phyloP scores from a whole-genome alignment of 2,888 invertebrate species.

The Drosophila kanekoi region DNA sequence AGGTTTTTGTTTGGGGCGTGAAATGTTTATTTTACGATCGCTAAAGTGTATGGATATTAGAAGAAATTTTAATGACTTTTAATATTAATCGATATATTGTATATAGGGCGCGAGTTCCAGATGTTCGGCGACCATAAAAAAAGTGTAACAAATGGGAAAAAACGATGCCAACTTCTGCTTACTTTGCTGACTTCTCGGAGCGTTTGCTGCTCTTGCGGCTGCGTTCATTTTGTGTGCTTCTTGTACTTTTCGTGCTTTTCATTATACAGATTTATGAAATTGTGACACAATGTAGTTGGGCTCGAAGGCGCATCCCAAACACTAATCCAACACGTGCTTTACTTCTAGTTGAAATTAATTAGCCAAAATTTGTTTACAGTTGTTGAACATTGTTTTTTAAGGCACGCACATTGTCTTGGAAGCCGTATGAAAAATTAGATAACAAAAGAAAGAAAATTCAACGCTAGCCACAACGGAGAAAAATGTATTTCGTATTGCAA shows the following conservation, averaged over 20 bases:
- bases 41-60: slow-evolving; percentile 64
- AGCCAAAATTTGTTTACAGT: slow-evolving; percentile 24
- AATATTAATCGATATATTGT: slow-evolving; percentile 56
- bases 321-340: slow-evolving; percentile 24
- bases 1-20: slow-evolving; percentile 31
- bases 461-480: slow-evolving; percentile 41
- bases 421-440: slow-evolving; percentile 66
- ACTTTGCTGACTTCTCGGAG: slow-evolving; percentile 76
- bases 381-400: slow-evolving; percentile 30
- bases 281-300: slow-evolving; percentile 23
- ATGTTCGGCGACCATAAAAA: slow-evolving; percentile 49
- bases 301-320: slow-evolving; percentile 6
- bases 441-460: slow-evolving; percentile 51
- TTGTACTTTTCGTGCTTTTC: slow-evolving; percentile 76
- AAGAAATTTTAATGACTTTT: slow-evolving; percentile 70
- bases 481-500: slow-evolving; percentile 47
- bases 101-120: slow-evolving; percentile 38
- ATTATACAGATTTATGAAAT: slow-evolving; percentile 34
- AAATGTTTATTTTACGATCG: slow-evolving; percentile 71
- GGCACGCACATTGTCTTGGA: slow-evolving; percentile 5
- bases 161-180: slow-evolving; percentile 39
- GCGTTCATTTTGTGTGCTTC: slow-evolving; percentile 74
- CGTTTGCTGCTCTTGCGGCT: slow-evolving; percentile 78
- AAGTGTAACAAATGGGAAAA: slow-evolving; percentile 3
- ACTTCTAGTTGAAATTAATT: slow-evolving; percentile 20